phyloP scores from a whole-genome alignment of 2,888 invertebrate genomes.

The Melieria omissa region DNA sequence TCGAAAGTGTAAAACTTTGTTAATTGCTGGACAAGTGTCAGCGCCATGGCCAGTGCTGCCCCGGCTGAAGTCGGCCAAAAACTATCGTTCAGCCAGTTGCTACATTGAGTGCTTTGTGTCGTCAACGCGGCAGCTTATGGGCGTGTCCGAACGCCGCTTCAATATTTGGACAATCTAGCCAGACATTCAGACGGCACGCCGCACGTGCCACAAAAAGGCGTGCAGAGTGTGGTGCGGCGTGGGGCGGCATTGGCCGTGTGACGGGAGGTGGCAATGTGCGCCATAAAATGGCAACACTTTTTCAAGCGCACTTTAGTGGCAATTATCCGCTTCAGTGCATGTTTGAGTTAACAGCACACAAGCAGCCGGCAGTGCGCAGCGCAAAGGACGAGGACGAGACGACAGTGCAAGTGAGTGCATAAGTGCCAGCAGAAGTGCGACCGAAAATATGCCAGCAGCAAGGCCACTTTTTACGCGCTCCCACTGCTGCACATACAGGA shows the following conservation, averaged over 20 bases:
- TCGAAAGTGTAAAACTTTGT: conserved; percentile 27
- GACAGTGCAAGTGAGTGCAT: not conserved
- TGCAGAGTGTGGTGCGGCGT: not conserved
- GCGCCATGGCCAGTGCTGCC: not conserved
- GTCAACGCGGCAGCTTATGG: no score
- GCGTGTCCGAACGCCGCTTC: not conserved
- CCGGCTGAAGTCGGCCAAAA: not conserved
- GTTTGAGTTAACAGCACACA: conserved; percentile 21
- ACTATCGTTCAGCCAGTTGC: no score
- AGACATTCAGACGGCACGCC: not conserved
- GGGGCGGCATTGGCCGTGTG: not conserved
- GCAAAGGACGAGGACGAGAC: not conserved
- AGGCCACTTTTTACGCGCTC: not conserved
- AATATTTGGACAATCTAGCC: not conserved
- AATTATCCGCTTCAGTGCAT: conserved; percentile 44
- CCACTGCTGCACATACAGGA: conserved; percentile 2
- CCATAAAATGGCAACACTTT: conserved; percentile 31
- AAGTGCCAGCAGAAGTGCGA: not conserved
- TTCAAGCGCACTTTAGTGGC: conserved; percentile 42
- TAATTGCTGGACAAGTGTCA: conserved; percentile 31
- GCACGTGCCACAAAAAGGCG: not conserved
- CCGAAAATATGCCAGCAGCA: not conserved
- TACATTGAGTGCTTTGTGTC: no score
- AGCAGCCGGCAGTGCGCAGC: conserved; percentile 2
- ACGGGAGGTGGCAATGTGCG: not conserved